Evolutionary conservation across 2,113 vertebrate genomes (phyloP).

Genomic region (Neolamprologus cancellatus): DNA sequence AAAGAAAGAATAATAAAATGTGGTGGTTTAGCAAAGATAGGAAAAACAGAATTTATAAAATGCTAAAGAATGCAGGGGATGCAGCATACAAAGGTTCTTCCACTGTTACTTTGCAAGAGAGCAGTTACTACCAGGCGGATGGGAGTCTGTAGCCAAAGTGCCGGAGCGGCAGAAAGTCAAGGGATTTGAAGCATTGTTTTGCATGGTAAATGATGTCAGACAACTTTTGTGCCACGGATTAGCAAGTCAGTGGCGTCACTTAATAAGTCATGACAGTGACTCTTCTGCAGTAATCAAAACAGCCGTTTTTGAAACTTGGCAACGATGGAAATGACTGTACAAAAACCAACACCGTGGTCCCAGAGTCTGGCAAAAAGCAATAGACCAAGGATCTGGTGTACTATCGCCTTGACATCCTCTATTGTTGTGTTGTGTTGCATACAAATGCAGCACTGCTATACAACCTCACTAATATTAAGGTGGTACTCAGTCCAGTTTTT

Average conservation of each 20-base stretch:
- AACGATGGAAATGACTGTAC: neutral
- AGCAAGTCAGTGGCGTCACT: neutral
- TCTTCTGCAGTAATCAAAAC: neutral
- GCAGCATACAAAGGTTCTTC: neutral
- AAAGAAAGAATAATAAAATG: neutral
- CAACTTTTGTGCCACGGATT: neutral
- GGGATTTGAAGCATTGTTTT: neutral
- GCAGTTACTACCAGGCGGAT: neutral
- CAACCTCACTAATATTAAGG: neutral
- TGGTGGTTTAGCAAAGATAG: neutral
- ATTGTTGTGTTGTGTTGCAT: neutral
- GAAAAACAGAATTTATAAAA: neutral
- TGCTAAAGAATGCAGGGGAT: neutral
- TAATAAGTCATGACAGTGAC: neutral
- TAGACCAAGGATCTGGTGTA: fast-evolving
- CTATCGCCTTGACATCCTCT: neutral
- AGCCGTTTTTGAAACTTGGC: fast-evolving
- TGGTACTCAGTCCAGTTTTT: neutral
- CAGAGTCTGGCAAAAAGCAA: neutral
- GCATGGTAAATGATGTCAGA: neutral
- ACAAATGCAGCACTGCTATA: neutral
- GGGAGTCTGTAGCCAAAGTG: neutral
- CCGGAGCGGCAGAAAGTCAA: neutral
- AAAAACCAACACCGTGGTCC: neutral
- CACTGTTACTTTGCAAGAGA: neutral